phyloP scores from a whole-genome alignment of 1,140 invertebrate genomes.

The Prorops nasuta region DNA sequence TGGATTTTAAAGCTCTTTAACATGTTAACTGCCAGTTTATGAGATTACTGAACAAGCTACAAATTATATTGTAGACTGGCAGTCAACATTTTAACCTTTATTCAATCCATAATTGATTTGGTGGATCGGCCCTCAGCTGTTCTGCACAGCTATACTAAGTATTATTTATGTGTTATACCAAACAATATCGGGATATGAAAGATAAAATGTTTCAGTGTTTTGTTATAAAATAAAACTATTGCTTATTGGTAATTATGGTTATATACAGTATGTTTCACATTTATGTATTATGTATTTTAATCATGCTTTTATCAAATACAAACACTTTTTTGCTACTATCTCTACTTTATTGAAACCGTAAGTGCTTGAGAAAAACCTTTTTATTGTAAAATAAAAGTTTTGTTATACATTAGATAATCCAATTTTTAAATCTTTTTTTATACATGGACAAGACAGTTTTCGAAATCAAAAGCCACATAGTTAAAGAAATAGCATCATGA shows the following conservation, averaged over 20 bases:
- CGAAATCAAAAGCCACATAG: conserved; percentile 39
- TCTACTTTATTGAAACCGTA: conserved; percentile 5
- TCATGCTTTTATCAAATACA: conserved; percentile 41
- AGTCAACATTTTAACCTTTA: conserved; percentile 13
- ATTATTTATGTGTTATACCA: conserved; percentile 20
- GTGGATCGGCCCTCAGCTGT: too few species aligned
- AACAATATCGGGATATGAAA: conserved; percentile 14
- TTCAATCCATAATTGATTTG: conserved; percentile 15
- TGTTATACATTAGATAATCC: conserved; percentile 9
- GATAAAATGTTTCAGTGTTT: conserved; percentile 20
- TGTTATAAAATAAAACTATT: conserved; percentile 29
- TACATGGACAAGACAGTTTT: conserved; percentile 29
- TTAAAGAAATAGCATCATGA: conserved; percentile 43
- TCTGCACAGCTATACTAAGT: conserved; percentile 10
- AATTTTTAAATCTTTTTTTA: conserved; percentile 14
- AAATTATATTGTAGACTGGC: conserved; percentile 1
- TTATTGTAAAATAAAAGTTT: conserved; percentile 1
- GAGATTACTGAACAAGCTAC: too few species aligned
- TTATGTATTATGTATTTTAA: conserved; percentile 37
- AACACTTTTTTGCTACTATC: conserved; percentile 38
- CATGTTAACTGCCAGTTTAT: too few species aligned
- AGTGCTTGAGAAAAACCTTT: conserved; percentile 3
- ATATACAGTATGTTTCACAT: conserved; percentile 31
- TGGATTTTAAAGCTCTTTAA: too few species aligned
- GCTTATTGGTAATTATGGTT: conserved; percentile 30